Conservation (phyloP, 2,888 invertebrate species). For the Vanessa cardui region DNA sequence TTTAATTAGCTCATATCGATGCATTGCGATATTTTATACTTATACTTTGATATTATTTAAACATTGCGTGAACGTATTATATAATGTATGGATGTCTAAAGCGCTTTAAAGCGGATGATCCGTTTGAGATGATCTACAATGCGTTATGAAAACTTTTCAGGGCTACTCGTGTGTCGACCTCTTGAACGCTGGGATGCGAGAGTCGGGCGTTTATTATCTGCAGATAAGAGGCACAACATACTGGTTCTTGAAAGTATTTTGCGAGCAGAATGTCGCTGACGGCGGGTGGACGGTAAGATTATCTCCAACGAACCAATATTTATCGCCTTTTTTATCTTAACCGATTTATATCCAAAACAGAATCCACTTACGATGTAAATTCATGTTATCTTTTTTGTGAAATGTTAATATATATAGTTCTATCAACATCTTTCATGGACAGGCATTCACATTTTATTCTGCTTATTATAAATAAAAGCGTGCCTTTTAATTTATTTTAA, state of each 20-base stretch:
- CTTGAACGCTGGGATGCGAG: conserved; percentile 91
- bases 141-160: conserved; percentile 73
- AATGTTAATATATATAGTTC: no score
- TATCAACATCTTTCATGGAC: no score
- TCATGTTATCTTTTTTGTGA: no score
- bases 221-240: conserved; percentile 95
- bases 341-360: no score
- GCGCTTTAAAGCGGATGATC: neutral
- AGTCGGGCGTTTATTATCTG: conserved; percentile 93
- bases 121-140: conserved; percentile 11
- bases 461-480: no score
- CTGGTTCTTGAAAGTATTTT: conserved; percentile 96
- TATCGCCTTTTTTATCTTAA: no score
- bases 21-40: conserved; percentile 6
- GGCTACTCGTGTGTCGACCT: conserved; percentile 95
- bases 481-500: no score
- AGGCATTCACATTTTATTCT: no score
- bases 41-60: neutral
- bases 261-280: conserved; percentile 93
- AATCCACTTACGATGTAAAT: no score
- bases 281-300: conserved; percentile 95
- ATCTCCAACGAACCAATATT: neutral
- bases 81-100: neutral
- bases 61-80: neutral
- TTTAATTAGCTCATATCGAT: neutral